These are phyloP conservation scores for Rhimphoctona megacephalus DNA, from an alignment of 2,888 invertebrate genomes.

Conservation along the genomic window DNA sequence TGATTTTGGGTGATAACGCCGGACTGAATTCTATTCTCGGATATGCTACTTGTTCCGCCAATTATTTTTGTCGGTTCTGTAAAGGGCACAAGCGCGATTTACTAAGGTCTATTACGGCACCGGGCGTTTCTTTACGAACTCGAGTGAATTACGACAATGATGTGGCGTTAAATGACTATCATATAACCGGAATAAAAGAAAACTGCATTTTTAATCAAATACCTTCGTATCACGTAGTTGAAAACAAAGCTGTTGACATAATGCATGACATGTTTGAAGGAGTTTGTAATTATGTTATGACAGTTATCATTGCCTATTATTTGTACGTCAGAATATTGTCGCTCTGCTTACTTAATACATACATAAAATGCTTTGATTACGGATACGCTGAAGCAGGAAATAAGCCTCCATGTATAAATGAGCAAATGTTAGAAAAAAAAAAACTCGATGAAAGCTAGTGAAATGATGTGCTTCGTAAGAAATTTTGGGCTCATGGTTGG, in stretches of 20 bases:
- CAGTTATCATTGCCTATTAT: too few species aligned
- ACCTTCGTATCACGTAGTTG: too few species aligned
- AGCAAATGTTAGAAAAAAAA: too few species aligned
- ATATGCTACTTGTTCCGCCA: slow-evolving; percentile 61
- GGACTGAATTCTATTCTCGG: slow-evolving; percentile 63
- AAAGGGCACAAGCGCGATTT: slow-evolving; percentile 44
- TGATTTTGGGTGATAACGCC: slow-evolving; percentile 64
- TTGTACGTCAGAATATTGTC: too few species aligned
- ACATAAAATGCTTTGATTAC: too few species aligned
- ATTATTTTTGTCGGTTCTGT: slow-evolving; percentile 61
- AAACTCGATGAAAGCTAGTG: too few species aligned
- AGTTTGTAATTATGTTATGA: too few species aligned
- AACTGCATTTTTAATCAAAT: slow-evolving; percentile 42
- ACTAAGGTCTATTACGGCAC: slow-evolving; percentile 35
- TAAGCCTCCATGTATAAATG: too few species aligned
- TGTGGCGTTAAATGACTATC: slow-evolving; percentile 36
- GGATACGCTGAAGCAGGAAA: too few species aligned
- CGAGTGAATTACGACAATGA: slow-evolving; percentile 58
- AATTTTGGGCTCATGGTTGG: slow-evolving; percentile 14
- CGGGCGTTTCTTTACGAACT: slow-evolving; percentile 43
- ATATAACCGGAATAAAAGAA: slow-evolving; percentile 61
- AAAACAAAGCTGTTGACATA: too few species aligned
- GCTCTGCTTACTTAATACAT: too few species aligned
- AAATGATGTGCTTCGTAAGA: slow-evolving; percentile 7
- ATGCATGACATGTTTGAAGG: too few species aligned